Evolutionary conservation across 2,888 invertebrate genomes (phyloP), one percentile per base, ranked within the genome.

Genomic region (Operophtera brumata): DNA sequence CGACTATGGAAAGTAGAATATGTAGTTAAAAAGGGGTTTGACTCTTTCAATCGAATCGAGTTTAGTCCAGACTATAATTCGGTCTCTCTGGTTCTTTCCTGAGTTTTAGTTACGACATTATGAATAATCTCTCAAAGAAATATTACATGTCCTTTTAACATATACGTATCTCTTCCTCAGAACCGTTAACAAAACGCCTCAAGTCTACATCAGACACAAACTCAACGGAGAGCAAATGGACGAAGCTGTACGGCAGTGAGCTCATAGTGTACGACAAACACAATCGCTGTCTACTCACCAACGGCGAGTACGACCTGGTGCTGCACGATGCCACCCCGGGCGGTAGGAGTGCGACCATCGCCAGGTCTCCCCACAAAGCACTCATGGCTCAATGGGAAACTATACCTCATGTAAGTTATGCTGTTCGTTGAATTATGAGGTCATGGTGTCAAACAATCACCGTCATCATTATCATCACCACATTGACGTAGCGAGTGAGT

Each of bases 271-370:
- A 96, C 75, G 97, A 98, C 80, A 96, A 96, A 77, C 94, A 96
- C 71, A 96, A 95, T 74, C 93, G 96, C 11, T 97, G 97, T 77
- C 91, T 96, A 50, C 90, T 97, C 45, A 94, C 94, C 0, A 96
- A 96, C 66, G 98, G 97, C 3, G 96, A 97, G 77, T 98, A 98
- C 82, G 97, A 97, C 77, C 89, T 98, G 54, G 94, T 95, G 46
- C 86, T 98, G 59, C 95, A 96, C 71, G 96, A 96, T 69, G 92
- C 95, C 32, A 91, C 93, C 1, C 94, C 95, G 9, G 93, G 94
- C n/a, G 94, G 83, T 0, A 66, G 77, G 1, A 82, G 85, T 57
- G 82, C 84, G 1, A 85, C 85, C 6, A 83, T 90, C 39, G 82
- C 86, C 0, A 70, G 86, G 46, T 90, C 90, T 13, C 91, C 91